These are phyloP conservation scores for Tetramorium simillimum DNA, from an alignment of 1,140 invertebrate species.

Conservation along the genomic window DNA sequence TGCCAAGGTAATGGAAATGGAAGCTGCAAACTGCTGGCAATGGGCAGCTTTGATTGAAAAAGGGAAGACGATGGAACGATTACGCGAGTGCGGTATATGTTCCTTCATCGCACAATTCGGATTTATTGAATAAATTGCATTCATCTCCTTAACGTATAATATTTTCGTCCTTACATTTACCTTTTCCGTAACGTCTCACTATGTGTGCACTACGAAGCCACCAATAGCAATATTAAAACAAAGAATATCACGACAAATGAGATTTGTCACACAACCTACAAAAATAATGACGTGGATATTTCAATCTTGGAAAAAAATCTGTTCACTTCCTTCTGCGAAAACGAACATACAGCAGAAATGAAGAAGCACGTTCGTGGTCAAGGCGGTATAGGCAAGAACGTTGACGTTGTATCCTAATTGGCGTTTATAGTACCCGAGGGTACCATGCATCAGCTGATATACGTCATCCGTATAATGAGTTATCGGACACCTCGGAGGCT, in stretches of 20 bases:
- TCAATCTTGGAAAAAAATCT: neutral
- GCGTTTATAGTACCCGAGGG: slow-evolving; percentile 72
- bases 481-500: slow-evolving; percentile 53
- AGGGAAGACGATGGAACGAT: neutral
- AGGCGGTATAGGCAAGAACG: slow-evolving; percentile 67
- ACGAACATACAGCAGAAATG: neutral
- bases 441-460: slow-evolving; percentile 56
- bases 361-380: neutral
- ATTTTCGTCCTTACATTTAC: neutral
- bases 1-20: neutral
- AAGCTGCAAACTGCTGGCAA: slow-evolving; percentile 35
- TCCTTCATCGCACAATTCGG: neutral
- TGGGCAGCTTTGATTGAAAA: neutral
- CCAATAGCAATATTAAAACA: neutral
- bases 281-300: slow-evolving; percentile 25
- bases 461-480: slow-evolving; percentile 66
- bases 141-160: neutral
- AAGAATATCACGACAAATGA: neutral
- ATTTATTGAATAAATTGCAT: slow-evolving; percentile 2
- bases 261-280: neutral
- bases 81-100: neutral
- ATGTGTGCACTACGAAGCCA: neutral
- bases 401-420: slow-evolving; percentile 73
- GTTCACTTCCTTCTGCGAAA: neutral
- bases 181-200: neutral